Conservation (phyloP, 1,140 invertebrate species). For the Micrasema minimum region DNA sequence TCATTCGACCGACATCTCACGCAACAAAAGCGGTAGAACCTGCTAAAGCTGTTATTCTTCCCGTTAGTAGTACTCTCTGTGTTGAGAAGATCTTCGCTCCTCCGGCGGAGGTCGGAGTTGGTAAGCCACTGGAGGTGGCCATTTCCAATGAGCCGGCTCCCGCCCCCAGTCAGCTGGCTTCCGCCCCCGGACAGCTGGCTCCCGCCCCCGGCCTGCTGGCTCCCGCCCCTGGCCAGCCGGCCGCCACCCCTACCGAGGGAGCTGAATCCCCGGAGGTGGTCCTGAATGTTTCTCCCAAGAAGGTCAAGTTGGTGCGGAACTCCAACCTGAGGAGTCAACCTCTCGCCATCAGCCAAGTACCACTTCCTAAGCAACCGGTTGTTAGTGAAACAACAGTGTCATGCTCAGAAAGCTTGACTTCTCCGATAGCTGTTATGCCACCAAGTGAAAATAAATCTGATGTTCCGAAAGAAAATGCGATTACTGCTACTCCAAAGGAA, state of each 20-base stretch:
- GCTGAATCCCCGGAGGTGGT: neutral
- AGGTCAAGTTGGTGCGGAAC: constrained; percentile 46
- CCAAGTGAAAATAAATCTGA: neutral
- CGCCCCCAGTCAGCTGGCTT: too few species aligned
- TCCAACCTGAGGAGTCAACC: constrained; percentile 17
- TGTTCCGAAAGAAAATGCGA: neutral
- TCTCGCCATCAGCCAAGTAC: constrained; percentile 13
- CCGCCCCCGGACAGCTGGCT: too few species aligned
- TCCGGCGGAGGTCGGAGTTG: neutral
- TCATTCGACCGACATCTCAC: constrained; percentile 24
- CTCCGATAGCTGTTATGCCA: neutral
- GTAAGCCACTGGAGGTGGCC: neutral
- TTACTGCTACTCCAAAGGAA: neutral
- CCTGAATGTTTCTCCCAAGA: constrained; percentile 28
- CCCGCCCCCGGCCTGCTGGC: too few species aligned
- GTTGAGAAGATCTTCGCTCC: constrained; percentile 5
- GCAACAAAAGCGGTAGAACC: neutral
- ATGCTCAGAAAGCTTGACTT: neutral
- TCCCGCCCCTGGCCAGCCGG: neutral
- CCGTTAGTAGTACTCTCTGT: neutral
- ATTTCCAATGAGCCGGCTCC: too few species aligned
- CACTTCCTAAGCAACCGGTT: constrained; percentile 6
- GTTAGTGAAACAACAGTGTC: neutral
- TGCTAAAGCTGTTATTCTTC: neutral
- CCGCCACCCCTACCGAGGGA: neutral